Evolutionary conservation across 1,140 invertebrate genomes (phyloP).

Genomic region (Spodoptera litura): DNA sequence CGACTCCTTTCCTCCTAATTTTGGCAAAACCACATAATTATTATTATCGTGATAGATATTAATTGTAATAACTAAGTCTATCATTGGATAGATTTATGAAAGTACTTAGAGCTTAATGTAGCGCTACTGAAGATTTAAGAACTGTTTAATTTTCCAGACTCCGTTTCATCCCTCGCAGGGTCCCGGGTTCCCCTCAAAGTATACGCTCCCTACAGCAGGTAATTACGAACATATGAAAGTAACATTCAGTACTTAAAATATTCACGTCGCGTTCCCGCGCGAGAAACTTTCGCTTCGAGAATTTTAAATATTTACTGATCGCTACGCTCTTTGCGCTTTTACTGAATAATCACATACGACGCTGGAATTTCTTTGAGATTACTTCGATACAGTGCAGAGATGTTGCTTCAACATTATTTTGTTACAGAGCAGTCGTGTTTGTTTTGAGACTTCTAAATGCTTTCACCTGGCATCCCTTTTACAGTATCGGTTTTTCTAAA

Average conservation of each 20-base stretch:
- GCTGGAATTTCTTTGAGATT: slow-evolving; percentile 40
- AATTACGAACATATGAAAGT: slow-evolving; percentile 42
- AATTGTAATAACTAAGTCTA: no score
- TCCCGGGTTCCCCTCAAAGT: background rate
- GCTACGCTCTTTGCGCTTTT: slow-evolving; percentile 45
- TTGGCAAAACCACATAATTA: no score
- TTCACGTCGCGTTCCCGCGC: slow-evolving; percentile 32
- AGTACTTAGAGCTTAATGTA: no score
- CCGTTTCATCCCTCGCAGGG: background rate
- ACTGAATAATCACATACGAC: slow-evolving; percentile 45
- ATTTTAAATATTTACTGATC: slow-evolving; percentile 49
- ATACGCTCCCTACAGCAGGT: slow-evolving; percentile 12
- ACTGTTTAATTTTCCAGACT: background rate
- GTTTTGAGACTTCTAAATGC: background rate
- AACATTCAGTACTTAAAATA: slow-evolving; percentile 38
- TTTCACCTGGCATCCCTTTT: background rate
- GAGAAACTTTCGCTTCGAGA: slow-evolving; percentile 43
- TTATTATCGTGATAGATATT: no score
- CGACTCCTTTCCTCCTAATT: no score
- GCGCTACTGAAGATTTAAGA: no score
- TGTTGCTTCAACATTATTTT: background rate
- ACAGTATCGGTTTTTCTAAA: background rate
- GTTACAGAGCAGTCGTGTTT: slow-evolving; percentile 2
- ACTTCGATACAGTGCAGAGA: slow-evolving; percentile 24
- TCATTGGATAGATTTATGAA: no score